Evolutionary conservation across 2,797 vertebrate species (phyloP).

Genomic region (Myotis planiceps): DNA sequence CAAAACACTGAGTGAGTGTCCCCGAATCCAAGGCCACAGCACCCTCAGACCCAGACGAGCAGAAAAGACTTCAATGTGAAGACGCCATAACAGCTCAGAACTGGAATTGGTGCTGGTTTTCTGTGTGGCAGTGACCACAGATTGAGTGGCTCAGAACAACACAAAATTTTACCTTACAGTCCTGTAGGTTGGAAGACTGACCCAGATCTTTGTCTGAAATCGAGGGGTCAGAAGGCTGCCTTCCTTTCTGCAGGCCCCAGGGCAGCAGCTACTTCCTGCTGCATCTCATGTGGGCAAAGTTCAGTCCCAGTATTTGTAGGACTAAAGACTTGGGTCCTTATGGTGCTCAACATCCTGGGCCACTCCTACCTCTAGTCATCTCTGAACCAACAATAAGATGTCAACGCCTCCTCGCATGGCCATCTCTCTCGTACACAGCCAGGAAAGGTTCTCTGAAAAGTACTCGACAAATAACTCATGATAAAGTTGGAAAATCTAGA

Average conservation of each 20-base stretch:
- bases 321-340: neutral
- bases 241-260: neutral
- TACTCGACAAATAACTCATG: neutral
- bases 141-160: neutral
- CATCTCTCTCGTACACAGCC: neutral
- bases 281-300: neutral
- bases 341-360: neutral
- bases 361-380: neutral
- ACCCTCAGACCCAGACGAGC: neutral
- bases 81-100: neutral
- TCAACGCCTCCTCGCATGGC: neutral
- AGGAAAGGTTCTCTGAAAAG: neutral
- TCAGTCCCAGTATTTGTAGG: neutral
- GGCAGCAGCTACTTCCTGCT: neutral
- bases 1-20: neutral
- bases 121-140: neutral
- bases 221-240: neutral
- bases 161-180: neutral
- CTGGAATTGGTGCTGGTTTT: neutral
- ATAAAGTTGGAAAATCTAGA: neutral
- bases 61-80: neutral
- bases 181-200: neutral
- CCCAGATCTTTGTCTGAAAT: neutral
- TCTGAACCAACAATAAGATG: neutral
- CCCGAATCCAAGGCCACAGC: neutral